phyloP scores from a whole-genome alignment of 2,888 invertebrate genomes.

The Meiosimyza platycephala region DNA sequence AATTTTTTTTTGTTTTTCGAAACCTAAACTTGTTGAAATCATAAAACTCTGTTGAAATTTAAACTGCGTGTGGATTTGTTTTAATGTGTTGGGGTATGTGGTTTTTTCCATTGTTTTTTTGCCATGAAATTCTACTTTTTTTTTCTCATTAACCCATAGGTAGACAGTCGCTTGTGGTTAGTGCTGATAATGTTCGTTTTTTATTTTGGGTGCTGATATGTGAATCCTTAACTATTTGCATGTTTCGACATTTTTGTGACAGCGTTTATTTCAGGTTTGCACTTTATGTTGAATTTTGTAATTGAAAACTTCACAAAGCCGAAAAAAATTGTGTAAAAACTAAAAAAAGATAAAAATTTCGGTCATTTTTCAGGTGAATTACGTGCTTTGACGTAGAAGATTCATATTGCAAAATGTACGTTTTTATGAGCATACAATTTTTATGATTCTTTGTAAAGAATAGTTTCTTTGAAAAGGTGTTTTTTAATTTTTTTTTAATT shows the following conservation, averaged over 20 bases:
- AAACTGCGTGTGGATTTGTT: constrained; percentile 29
- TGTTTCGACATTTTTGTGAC: constrained; percentile 45
- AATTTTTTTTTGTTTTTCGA: too few relatives aligned
- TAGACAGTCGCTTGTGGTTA: constrained; percentile 32
- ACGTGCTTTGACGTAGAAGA: too few relatives aligned
- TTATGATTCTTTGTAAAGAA: too few relatives aligned
- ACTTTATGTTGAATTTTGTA: constrained; percentile 42
- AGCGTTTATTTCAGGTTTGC: constrained; percentile 17
- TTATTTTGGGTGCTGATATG: constrained; percentile 34
- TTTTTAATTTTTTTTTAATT: too few relatives aligned
- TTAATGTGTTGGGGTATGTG: neutral
- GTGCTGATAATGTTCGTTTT: constrained; percentile 42
- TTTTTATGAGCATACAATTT: too few relatives aligned
- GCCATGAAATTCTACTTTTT: neutral
- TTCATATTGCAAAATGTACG: too few relatives aligned
- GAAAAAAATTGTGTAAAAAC: constrained; percentile 32
- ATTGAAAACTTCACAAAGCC: constrained; percentile 47
- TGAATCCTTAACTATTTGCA: constrained; percentile 48
- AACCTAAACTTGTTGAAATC: constrained; percentile 25
- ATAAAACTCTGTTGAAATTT: constrained; percentile 32
- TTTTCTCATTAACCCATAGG: neutral
- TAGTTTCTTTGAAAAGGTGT: too few relatives aligned
- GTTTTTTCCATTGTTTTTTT: neutral
- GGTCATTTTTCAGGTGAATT: too few relatives aligned
- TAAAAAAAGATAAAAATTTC: neutral